Evolutionary conservation across 2,113 vertebrate species (phyloP).

Genomic region (Colaptes auratus): DNA sequence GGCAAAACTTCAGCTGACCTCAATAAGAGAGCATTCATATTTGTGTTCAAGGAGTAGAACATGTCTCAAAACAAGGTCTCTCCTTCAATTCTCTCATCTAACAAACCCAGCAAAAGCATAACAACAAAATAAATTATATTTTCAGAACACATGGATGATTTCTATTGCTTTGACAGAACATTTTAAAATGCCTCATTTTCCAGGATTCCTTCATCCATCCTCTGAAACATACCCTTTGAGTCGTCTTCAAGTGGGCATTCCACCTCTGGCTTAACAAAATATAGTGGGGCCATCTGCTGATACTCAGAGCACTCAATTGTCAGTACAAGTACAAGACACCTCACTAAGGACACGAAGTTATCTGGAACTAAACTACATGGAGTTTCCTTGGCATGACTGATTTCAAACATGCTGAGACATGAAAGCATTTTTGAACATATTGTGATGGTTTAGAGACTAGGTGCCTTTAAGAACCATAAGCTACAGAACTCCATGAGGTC

Average conservation of each 20-base stretch:
- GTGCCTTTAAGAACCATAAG: too few species aligned
- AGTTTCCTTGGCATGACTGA: not conserved
- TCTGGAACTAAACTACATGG: not conserved
- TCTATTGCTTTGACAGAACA: not conserved
- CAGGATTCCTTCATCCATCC: not conserved
- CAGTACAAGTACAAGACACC: not conserved
- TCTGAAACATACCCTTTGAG: not conserved
- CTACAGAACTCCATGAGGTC: too few species aligned
- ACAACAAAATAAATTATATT: not conserved
- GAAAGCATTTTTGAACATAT: not conserved
- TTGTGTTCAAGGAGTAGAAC: not conserved
- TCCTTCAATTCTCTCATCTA: not conserved
- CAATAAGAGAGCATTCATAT: not conserved
- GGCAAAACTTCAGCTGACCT: not conserved
- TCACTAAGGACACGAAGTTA: not conserved
- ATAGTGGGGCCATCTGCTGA: fast-evolving
- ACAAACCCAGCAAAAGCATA: not conserved
- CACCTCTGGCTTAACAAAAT: not conserved
- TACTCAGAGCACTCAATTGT: not conserved
- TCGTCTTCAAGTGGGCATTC: not conserved
- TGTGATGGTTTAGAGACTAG: too few species aligned
- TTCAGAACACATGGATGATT: not conserved
- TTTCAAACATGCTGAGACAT: not conserved
- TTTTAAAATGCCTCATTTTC: not conserved
- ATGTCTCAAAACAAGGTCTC: not conserved